Evolutionary conservation across 2,888 invertebrate species (phyloP), one percentile per base, ranked within the genome.

Genomic region (Dinocampus coccinellae): DNA sequence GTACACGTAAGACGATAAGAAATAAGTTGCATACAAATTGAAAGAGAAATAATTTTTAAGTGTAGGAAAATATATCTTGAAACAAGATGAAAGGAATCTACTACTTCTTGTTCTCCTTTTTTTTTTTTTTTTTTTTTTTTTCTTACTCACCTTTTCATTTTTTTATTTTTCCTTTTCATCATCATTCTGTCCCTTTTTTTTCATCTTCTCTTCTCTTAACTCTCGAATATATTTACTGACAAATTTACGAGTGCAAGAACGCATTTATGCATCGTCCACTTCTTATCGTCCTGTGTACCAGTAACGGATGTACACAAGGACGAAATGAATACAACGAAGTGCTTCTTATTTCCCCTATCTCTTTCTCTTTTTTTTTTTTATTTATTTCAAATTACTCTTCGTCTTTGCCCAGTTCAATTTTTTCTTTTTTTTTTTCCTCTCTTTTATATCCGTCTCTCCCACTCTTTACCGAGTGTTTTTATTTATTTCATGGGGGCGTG

Each of bases 181-280:
- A n/a, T n/a, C n/a, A n/a, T n/a, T n/a, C n/a, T n/a, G n/a, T n/a
- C 29, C 29, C 29, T 4, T 29, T 16, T n/a, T 47, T 16, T 16
- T 47, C 20, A 7, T 16, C 47, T 47, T 47, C n/a, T n/a, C 16
- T n/a, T 16, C 16, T 20, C 16, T 20, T 33, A 29, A n/a, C 24
- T 26, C 63, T 66, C 39, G 53, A 52, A 26, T 24, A 26, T 55
- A 55, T 55, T 24, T 70, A 64, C 77, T 78, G 81, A 79, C 78
- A 82, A 82, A 82, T 82, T 82, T 82, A 82, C 79, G 81, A 81
- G 80, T 81, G 70, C 66, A 73, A 63, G 63, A 74, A 73, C 47
- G 16, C 47, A 47, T 47, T 47, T 47, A 47, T 47, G 47, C 20
- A 47, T 9, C 47, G 47, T 47, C 47, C 47, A 47, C 47, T 47